Base-by-base conservation (phyloP, 2,113 vertebrate genomes). In the Picathartes gymnocephalus region DNA sequence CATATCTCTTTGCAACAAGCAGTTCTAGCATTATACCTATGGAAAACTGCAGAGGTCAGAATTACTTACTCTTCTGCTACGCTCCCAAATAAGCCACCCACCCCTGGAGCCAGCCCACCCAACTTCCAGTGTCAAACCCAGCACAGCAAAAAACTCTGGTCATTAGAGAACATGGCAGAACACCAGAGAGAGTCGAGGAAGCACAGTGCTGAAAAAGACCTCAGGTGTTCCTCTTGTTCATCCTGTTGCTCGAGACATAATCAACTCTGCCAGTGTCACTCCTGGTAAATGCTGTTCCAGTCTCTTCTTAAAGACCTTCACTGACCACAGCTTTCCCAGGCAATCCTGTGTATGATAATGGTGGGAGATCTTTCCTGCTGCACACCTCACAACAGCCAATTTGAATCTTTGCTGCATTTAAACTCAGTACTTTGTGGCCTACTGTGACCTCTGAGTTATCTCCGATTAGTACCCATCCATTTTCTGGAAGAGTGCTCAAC, bases 111-210 rank as follows among this genome's bases (percentile, higher is more conserved):
- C 39, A 86, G 40, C 7, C 3, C 10, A 50, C 18, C 5, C 30
- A 78, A 21, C 4, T 37, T 88, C 51, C 30, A 25, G 25, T 33
- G 11, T 54, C 30, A 62, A 83, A 83, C 17, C 17, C 27, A 27
- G 27, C 15, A 53, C 10, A 82, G 13, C 28, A 83, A 65, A 50
- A 81, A 66, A 51, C 22, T 45, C n/a, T 30, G 28, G 13, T 39
- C 5, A 15, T 69, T 45, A 40, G 40, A 54, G 25, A 71, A 81
- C 64, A 65, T 5, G n/a, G 24, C 35, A 92, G 51, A 60, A 65
- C n/a, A 88, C 3, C 35, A 56, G 8, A 31, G 18, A 74, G 24
- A 76, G 31, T n/a, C 0, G 0, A 10, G 65, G 53, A 58, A 88
- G 15, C 13, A 39, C 20, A 24, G 18, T 28, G 33, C 25, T 91